Evolutionary conservation across 2,888 invertebrate species (phyloP).

Genomic region (Himalopsyche anomala): DNA sequence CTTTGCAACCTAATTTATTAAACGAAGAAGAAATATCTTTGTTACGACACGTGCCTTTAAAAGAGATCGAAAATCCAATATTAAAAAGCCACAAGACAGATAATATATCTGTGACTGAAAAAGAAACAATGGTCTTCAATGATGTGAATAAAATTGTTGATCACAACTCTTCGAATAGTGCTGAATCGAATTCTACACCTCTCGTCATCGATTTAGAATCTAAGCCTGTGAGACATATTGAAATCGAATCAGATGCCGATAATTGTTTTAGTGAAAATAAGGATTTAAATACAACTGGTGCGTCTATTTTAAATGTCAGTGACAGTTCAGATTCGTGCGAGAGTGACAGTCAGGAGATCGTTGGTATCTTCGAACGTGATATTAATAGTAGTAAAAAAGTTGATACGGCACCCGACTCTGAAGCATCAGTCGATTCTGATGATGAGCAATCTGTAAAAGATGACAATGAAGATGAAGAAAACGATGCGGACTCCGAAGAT

Average conservation of each 20-base stretch:
- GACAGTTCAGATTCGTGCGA: slow-evolving; percentile 12
- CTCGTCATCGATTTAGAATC: slow-evolving; percentile 67
- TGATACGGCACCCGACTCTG: neutral
- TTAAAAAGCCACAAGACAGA: neutral
- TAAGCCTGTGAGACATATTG: slow-evolving; percentile 31
- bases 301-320: neutral
- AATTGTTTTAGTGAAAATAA: neutral
- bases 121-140: neutral
- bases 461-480: slow-evolving; percentile 65
- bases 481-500: neutral
- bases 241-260: slow-evolving; percentile 39
- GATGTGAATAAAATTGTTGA: neutral
- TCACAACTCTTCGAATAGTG: slow-evolving; percentile 40
- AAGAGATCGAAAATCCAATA: neutral
- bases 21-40: neutral
- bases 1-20: neutral
- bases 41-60: neutral
- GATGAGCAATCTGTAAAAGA: slow-evolving; percentile 6
- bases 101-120: neutral
- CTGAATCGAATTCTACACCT: slow-evolving; percentile 51
- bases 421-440: slow-evolving; percentile 27
- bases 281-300: slow-evolving; percentile 37
- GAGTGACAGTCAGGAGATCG: neutral
- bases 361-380: slow-evolving; percentile 28
- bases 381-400: slow-evolving; percentile 19